Evolutionary conservation across 92 coral and sea anemone genomes (phyloP).

Genomic region (Siderastrea siderea): DNA sequence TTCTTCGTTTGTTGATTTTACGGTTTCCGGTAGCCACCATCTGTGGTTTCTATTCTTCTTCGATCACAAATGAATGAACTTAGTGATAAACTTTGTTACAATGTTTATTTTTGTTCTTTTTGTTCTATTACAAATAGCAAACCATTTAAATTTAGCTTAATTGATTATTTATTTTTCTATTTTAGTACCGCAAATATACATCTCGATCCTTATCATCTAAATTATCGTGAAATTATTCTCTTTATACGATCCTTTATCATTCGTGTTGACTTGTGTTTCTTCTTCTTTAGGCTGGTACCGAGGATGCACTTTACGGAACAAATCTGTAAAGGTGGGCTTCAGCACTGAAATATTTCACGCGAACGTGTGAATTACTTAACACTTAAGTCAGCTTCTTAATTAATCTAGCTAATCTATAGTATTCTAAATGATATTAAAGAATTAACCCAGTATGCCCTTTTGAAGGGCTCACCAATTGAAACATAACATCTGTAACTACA

Average conservation of each 20-base stretch:
- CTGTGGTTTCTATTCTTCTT: background rate
- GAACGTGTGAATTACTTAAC: background rate
- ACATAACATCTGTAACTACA: too few species aligned
- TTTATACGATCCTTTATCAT: background rate
- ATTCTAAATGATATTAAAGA: too few species aligned
- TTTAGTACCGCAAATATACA: background rate
- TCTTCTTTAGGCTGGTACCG: conserved; percentile 88
- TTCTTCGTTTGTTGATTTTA: background rate
- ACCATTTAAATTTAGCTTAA: background rate
- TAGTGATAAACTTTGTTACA: too few species aligned
- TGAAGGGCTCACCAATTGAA: too few species aligned
- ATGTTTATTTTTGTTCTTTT: background rate
- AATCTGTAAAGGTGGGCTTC: conserved; percentile 81
- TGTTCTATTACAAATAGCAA: background rate
- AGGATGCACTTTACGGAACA: conserved; percentile 88
- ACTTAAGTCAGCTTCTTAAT: background rate
- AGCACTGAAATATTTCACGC: background rate
- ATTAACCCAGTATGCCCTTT: too few species aligned
- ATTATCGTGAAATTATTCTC: background rate
- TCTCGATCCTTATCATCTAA: background rate
- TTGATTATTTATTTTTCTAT: background rate
- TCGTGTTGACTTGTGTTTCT: background rate
- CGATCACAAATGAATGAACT: too few species aligned
- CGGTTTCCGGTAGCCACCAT: conserved; percentile 4
- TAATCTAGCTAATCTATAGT: background rate